phyloP scores from a whole-genome alignment of 2,113 vertebrate genomes.

The Ia io region DNA sequence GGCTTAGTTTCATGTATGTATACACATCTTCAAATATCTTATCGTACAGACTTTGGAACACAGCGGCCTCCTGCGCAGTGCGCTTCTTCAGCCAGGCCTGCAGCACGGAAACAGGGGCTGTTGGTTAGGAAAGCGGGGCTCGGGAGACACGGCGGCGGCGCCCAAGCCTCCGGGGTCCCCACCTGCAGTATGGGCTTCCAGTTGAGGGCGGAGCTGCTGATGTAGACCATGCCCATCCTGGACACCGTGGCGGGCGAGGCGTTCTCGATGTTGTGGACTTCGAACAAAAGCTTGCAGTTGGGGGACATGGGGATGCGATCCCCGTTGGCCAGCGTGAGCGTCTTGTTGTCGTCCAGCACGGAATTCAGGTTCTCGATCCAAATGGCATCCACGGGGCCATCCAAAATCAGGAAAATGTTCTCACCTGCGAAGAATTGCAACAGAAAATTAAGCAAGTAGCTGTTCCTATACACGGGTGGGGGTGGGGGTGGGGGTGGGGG shows the following conservation, averaged over 20 bases:
- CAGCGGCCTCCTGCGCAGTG: conserved; percentile 80
- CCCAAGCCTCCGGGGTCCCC: rapidly evolving
- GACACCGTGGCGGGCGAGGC: conserved; percentile 87
- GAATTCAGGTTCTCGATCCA: conserved; percentile 89
- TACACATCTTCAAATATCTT: conserved; percentile 82
- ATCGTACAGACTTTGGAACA: conserved; percentile 83
- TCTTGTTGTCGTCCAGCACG: conserved; percentile 87
- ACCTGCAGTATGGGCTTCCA: conserved; percentile 86
- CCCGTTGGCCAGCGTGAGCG: conserved; percentile 85
- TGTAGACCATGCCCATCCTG: conserved; percentile 87
- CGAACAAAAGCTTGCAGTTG: conserved; percentile 84
- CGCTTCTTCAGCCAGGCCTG: conserved; percentile 90
- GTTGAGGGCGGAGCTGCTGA: conserved; percentile 84
- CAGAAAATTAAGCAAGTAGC: not conserved
- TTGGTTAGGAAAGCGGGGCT: not conserved
- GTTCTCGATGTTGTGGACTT: conserved; percentile 87
- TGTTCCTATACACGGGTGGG: not conserved
- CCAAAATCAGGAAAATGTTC: conserved; percentile 85
- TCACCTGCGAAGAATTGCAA: conserved; percentile 79
- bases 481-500: too few species aligned
- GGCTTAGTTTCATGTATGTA: conserved; percentile 81
- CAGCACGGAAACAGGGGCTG: conserved; percentile 34
- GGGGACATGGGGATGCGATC: conserved; percentile 87
- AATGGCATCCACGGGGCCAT: conserved; percentile 86
- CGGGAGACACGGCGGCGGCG: rapidly evolving